Conservation (phyloP, 2,888 invertebrate species). For the Podabrus alpinus region DNA sequence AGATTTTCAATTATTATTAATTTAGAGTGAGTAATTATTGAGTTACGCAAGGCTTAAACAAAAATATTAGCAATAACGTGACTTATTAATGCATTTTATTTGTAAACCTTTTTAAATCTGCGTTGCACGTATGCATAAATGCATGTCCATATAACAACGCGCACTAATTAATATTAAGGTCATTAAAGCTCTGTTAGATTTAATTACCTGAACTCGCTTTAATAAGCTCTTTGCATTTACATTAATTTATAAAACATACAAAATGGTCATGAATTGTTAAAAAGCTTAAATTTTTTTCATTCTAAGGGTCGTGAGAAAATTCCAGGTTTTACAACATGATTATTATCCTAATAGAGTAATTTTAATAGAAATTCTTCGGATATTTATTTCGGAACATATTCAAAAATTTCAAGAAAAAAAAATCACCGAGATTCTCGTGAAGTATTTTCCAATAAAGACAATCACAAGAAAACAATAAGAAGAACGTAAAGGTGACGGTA, state of each 20-base stretch:
- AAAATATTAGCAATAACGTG: not conserved
- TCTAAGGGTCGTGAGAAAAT: no score
- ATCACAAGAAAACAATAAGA: not conserved
- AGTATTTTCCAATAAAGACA: no score
- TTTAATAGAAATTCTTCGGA: no score
- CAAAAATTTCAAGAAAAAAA: no score
- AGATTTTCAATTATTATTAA: conserved; percentile 9
- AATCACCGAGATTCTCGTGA: no score
- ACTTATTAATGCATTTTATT: not conserved
- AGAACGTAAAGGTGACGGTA: not conserved
- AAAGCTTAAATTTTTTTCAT: no score
- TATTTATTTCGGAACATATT: no score
- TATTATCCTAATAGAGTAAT: no score
- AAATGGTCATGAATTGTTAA: not conserved
- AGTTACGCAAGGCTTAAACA: conserved; percentile 3
- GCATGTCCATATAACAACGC: not conserved
- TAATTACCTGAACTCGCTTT: not conserved
- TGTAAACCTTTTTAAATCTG: not conserved
- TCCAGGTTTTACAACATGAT: no score
- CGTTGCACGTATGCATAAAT: not conserved
- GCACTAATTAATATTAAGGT: not conserved
- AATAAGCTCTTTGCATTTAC: not conserved
- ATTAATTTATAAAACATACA: not conserved
- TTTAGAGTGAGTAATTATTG: conserved; percentile 1
- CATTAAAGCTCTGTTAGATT: not conserved